phyloP scores from a whole-genome alignment of 92 coral and sea anemone genomes.

The Palythoa heliodiscus region DNA sequence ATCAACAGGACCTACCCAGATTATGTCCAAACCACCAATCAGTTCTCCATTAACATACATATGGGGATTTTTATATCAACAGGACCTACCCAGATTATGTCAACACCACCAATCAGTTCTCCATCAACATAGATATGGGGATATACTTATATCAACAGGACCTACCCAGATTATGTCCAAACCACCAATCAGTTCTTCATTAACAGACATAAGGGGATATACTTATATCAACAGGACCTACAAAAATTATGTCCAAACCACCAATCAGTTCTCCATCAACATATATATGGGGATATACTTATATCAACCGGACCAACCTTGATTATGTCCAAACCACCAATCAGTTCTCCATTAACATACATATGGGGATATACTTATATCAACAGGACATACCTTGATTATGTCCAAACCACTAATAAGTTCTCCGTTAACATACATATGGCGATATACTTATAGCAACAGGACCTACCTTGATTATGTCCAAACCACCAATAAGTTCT shows the following conservation, averaged over 20 bases:
- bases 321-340: conserved; percentile 69
- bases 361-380: background rate
- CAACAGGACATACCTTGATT: conserved; percentile 70
- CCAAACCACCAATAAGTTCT: conserved; percentile 92
- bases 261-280: background rate
- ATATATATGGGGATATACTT: background rate
- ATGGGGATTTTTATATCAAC: background rate
- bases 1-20: too few species aligned
- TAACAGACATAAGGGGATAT: background rate
- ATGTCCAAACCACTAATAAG: conserved; percentile 65
- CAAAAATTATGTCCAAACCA: conserved; percentile 85
- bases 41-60: background rate
- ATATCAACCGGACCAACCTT: conserved; percentile 76
- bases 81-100: too few species aligned
- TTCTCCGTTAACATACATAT: background rate
- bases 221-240: too few species aligned
- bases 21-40: too few species aligned
- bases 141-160: too few species aligned
- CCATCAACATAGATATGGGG: too few species aligned
- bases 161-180: too few species aligned
- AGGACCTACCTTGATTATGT: conserved; percentile 78
- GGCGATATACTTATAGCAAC: background rate
- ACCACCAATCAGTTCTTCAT: background rate
- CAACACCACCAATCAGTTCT: too few species aligned
- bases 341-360: background rate